Evolutionary conservation across 2,113 vertebrate species (phyloP).

Genomic region (Semicossyphus pulcher): DNA sequence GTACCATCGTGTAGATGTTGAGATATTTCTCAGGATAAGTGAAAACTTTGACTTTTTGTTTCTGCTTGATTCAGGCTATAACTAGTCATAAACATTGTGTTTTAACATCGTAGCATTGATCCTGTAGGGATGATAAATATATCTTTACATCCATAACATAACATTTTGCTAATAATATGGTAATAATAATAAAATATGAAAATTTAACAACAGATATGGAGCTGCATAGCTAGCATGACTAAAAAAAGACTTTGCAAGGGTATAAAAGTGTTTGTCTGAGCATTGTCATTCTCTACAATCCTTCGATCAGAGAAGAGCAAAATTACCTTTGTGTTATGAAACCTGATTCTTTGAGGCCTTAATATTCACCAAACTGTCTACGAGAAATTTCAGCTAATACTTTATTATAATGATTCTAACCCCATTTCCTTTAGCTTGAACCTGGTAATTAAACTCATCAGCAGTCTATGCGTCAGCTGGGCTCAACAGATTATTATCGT

Average conservation of each 20-base stretch:
- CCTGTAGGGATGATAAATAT: background rate
- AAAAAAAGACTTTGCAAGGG: too few relatives aligned
- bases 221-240: too few relatives aligned
- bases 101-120: too few relatives aligned
- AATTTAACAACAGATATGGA: too few relatives aligned
- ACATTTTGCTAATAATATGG: too few relatives aligned
- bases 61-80: background rate
- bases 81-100: too few relatives aligned
- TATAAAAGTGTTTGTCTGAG: too few relatives aligned
- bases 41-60: background rate
- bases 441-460: conserved; percentile 17
- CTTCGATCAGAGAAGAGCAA: conserved; percentile 13
- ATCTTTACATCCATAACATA: too few relatives aligned
- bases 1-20: background rate
- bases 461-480: background rate
- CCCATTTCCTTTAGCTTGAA: background rate
- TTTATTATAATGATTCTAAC: conserved; percentile 1
- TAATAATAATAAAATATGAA: too few relatives aligned
- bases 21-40: background rate
- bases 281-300: conserved; percentile 2
- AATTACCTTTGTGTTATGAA: background rate
- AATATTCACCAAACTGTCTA: conserved; percentile 12
- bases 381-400: conserved; percentile 21
- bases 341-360: conserved; percentile 7
- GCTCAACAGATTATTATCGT: conserved; percentile 10